Evolutionary conservation across 2,797 vertebrate genomes (phyloP), one percentile per base, ranked within the genome.

Genomic region (Australoheros facetus): DNA sequence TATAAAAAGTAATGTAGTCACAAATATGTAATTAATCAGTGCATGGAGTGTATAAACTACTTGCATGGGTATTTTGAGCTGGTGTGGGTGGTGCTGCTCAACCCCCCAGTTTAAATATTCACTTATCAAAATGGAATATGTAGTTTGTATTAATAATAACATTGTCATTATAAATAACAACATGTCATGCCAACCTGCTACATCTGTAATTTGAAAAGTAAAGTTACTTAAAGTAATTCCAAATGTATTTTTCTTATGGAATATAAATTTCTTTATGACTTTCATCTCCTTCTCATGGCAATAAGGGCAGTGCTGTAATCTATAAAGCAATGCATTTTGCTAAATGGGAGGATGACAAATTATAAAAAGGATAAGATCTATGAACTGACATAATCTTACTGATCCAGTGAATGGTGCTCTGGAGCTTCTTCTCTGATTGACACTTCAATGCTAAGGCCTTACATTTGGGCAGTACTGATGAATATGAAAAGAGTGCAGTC

Each of bases 381-480:
- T 80, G 75, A 42, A 84, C 64, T 78, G 73, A 80, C 45, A 79
- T 34, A 73, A 82, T 85, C 74, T 82, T 69, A 69, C 83, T 74
- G 83, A 86, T 85, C 59, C 54, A 53, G 45, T 58, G 57, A 56
- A 58, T 11, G 1, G 60, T 60, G 56, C 64, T 75, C 56, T 79
- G 75, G 78, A 55, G 77, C 82, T 77, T 73, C 60, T 23, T 76
- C 58, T 77, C 54, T 26, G n/a, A 71, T 81, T 66, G 77, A 75
- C 71, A 79, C 82, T 66, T 70, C 51, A 71, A 69, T 79, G 71
- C 78, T 5, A 45, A 69, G 57, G 75, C 54, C 80, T 72, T 75
- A 70, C 55, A 34, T n/a, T 79, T 80, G 80, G 75, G 69, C 70
- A 83, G 59, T 78, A 85, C 80, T 72, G 58, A 80, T 76, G 72